phyloP scores from a whole-genome alignment of 2,888 invertebrate genomes.

The Drosophila buzzatii region DNA sequence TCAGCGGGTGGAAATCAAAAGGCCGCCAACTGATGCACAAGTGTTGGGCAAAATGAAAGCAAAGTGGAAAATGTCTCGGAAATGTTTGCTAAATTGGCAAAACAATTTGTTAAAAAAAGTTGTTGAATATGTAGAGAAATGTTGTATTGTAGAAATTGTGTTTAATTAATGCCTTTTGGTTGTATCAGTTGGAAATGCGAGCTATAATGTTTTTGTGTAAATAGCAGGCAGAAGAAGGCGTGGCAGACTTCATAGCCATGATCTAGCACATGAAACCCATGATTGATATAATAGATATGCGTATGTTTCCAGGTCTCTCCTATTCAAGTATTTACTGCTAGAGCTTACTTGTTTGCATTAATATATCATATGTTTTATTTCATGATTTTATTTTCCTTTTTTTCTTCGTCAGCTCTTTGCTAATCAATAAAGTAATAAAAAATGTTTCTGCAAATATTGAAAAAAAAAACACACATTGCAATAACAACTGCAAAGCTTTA shows the following conservation, averaged over 20 bases:
- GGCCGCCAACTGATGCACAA: conserved; percentile 6
- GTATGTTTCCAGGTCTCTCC: not conserved
- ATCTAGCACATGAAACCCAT: too few species aligned
- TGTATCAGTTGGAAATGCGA: not conserved
- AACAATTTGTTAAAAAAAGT: conserved; percentile 2
- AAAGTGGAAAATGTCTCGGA: not conserved
- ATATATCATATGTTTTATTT: too few species aligned
- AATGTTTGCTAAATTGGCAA: conserved; percentile 5
- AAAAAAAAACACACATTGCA: too few species aligned
- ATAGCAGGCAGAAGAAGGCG: not conserved
- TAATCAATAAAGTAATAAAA: not conserved
- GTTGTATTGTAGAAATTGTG: not conserved
- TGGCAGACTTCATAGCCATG: not conserved
- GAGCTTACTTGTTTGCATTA: not conserved
- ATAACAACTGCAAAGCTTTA: not conserved
- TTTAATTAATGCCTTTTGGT: not conserved
- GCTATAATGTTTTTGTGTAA: too few species aligned
- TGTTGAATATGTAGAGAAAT: not conserved
- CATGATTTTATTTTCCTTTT: not conserved
- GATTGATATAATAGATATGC: too few species aligned
- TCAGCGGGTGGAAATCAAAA: conserved; percentile 49
- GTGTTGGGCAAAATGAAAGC: conserved; percentile 23
- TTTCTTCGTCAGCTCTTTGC: not conserved
- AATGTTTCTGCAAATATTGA: not conserved
- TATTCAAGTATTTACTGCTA: not conserved